These are phyloP conservation scores for Ligdia adustata DNA, from an alignment of 2,888 invertebrate genomes.

Conservation along the genomic window DNA sequence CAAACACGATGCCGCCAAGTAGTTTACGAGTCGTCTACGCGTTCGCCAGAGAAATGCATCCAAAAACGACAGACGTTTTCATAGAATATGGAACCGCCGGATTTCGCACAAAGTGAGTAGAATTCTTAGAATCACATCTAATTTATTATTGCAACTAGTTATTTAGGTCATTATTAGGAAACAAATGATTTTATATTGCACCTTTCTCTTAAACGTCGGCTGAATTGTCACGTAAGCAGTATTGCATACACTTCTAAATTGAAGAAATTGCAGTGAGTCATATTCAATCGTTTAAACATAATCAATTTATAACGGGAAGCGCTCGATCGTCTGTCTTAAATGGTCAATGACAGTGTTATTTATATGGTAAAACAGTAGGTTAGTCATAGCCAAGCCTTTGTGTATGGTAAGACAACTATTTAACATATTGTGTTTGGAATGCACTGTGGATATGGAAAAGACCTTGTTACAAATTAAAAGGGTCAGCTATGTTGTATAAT, in stretches of 20 bases:
- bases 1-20: conserved; percentile 80
- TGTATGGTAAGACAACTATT: conserved; percentile 22
- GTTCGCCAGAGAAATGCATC: conserved; percentile 91
- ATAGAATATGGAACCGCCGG: conserved; percentile 94
- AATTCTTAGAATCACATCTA: conserved; percentile 41
- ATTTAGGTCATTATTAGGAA: conserved; percentile 43
- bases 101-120: conserved; percentile 90
- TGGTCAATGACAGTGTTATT: conserved; percentile 70
- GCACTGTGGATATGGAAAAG: conserved; percentile 29
- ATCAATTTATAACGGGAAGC: conserved; percentile 78
- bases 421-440: conserved; percentile 19
- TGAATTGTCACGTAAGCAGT: conserved; percentile 58
- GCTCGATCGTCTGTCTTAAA: conserved; percentile 50
- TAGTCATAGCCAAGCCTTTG: conserved; percentile 32
- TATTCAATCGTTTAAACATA: conserved; percentile 52
- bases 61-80: conserved; percentile 86
- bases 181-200: conserved; percentile 40
- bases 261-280: conserved; percentile 60
- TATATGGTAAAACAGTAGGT: conserved; percentile 51
- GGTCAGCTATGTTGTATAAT: conserved; percentile 18
- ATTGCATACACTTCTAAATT: conserved; percentile 16
- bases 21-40: conserved; percentile 88
- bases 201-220: conserved; percentile 48
- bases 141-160: conserved; percentile 32
- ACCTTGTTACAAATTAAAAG: conserved; percentile 37